phyloP scores from a whole-genome alignment of 2,113 vertebrate genomes.

The Azemiops feae region DNA sequence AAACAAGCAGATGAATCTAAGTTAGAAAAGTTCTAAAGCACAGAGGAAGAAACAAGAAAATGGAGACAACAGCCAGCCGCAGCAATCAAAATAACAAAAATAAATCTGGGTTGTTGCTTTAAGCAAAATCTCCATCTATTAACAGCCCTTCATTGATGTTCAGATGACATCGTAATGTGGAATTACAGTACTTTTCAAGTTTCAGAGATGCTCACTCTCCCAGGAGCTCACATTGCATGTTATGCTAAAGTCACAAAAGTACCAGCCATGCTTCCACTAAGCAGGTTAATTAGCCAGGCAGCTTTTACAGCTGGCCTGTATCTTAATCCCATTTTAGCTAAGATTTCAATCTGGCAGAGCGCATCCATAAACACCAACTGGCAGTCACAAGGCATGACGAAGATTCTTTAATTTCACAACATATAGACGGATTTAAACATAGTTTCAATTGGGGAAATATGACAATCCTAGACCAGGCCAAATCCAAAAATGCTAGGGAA shows the following conservation, averaged over 20 bases:
- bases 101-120: background rate
- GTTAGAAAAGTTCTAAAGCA: background rate
- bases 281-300: background rate
- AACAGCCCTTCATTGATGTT: background rate
- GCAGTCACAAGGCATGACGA: too few species aligned
- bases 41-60: background rate
- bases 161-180: background rate
- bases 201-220: background rate
- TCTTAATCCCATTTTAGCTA: background rate
- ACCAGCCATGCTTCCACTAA: background rate
- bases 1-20: background rate
- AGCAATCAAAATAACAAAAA: background rate
- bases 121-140: background rate
- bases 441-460: too few species aligned
- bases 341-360: background rate
- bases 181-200: background rate
- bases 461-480: too few species aligned
- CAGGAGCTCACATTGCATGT: background rate
- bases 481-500: too few species aligned
- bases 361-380: too few species aligned
- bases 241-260: background rate
- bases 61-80: background rate
- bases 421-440: too few species aligned
- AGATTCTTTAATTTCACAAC: too few species aligned
- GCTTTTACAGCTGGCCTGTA: background rate